Evolutionary conservation across 1,140 invertebrate genomes (phyloP).

Genomic region (Anthonomus grandis): DNA sequence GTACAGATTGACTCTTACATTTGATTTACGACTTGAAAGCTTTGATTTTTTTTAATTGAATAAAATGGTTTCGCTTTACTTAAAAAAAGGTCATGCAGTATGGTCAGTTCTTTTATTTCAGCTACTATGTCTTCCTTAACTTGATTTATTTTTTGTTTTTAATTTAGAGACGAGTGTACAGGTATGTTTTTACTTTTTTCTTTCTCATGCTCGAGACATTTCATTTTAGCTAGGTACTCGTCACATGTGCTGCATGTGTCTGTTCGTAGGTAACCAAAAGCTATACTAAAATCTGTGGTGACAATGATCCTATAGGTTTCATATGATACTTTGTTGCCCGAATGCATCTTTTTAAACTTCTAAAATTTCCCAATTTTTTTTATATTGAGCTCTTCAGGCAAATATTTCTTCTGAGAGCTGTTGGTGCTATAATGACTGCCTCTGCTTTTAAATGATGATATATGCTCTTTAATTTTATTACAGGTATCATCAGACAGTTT

Average conservation of each 20-base stretch:
- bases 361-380: constrained; percentile 23
- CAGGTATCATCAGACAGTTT: constrained; percentile 5
- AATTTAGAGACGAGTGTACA: too few relatives aligned
- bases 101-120: neutral
- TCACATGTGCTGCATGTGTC: constrained; percentile 18
- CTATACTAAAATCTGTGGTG: constrained; percentile 26
- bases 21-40: constrained; percentile 8
- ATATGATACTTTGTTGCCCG: constrained; percentile 5
- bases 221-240: constrained; percentile 4
- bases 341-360: constrained; percentile 15
- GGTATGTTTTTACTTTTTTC: too few relatives aligned
- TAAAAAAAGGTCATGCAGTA: constrained; percentile 16
- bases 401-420: constrained; percentile 14
- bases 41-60: constrained; percentile 25
- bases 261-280: constrained; percentile 18
- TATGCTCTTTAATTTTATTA: constrained; percentile 17
- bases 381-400: constrained; percentile 20
- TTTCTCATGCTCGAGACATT: constrained; percentile 7
- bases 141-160: neutral
- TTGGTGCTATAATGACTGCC: constrained; percentile 21
- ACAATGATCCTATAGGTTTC: constrained; percentile 11
- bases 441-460: constrained; percentile 14
- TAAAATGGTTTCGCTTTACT: constrained; percentile 30
- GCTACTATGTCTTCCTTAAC: constrained; percentile 1
- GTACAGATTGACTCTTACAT: constrained; percentile 30